Percentiles rank a stretch among this genome's conserved stretches.
These are phyloP conservation scores for Margarornis squamiger DNA, from an alignment of 2,797 vertebrate species.

Conservation along the genomic window DNA sequence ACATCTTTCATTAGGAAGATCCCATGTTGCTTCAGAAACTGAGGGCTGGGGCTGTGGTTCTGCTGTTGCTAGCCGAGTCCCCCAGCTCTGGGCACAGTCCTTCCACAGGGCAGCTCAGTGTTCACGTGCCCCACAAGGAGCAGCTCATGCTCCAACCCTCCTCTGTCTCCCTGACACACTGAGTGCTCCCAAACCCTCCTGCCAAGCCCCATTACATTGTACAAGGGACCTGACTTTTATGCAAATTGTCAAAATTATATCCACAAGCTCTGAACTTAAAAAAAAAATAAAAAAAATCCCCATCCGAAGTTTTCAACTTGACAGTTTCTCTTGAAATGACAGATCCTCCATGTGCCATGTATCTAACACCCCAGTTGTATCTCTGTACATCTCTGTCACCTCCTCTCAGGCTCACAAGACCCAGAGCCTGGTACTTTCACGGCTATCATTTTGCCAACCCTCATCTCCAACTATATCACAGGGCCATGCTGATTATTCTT, in stretches of 20 bases:
- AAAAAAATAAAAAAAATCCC: background rate
- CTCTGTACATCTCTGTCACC: slow-evolving; percentile 45
- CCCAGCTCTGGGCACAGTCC: background rate
- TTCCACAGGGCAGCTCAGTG: background rate
- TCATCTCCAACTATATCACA: background rate
- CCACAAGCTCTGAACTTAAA: background rate
- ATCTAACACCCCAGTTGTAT: slow-evolving; percentile 58
- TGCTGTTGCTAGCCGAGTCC: background rate
- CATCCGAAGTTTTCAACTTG: slow-evolving; percentile 30
- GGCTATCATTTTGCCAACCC: background rate
- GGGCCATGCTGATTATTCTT: background rate
- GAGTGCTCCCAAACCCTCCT: background rate
- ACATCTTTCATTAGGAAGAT: background rate
- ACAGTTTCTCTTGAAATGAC: slow-evolving; percentile 37
- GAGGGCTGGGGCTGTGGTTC: fast-evolving
- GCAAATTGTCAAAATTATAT: slow-evolving; percentile 24
- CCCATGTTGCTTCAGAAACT: background rate
- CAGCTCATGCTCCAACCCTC: background rate
- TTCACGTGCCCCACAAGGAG: background rate
- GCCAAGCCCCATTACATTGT: background rate
- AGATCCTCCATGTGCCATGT: background rate
- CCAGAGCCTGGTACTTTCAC: slow-evolving; percentile 6
- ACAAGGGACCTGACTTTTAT: slow-evolving; percentile 4
- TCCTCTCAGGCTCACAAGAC: slow-evolving; percentile 53
- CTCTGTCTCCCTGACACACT: fast-evolving